Percentiles rank a stretch among this genome's conserved stretches.
phyloP scores from a whole-genome alignment of 2,113 vertebrate species.

The Dolichallabes microphthalmus region DNA sequence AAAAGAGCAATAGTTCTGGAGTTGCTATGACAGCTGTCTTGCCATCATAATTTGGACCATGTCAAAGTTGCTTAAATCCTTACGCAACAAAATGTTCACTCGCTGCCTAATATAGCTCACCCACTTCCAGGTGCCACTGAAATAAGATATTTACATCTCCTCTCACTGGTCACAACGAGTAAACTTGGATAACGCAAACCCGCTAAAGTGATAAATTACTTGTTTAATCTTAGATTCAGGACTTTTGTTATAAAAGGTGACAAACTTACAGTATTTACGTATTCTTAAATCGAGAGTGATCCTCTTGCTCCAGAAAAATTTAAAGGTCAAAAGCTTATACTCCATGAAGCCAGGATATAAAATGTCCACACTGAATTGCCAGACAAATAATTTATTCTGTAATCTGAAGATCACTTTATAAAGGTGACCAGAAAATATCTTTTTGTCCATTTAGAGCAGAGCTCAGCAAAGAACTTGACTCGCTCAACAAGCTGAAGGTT shows the following conservation, averaged over 20 bases:
- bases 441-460: conserved; percentile 36
- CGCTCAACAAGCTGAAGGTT: conserved; percentile 24
- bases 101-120: too few species aligned
- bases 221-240: neutral
- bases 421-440: conserved; percentile 20
- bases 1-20: too few species aligned
- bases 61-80: too few species aligned
- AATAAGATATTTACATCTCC: too few species aligned
- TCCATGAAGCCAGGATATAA: neutral
- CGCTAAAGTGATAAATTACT: neutral
- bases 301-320: neutral
- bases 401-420: conserved; percentile 52
- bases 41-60: too few species aligned
- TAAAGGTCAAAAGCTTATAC: neutral
- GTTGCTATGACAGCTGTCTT: too few species aligned
- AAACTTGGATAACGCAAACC: neutral
- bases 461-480: conserved; percentile 33
- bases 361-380: neutral
- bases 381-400: conserved; percentile 70
- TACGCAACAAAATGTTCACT: too few species aligned
- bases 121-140: too few species aligned
- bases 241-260: neutral
- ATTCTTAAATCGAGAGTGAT: neutral
- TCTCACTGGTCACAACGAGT: too few species aligned
- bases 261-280: neutral